Evolutionary conservation across 2,797 vertebrate species (phyloP), one percentile per base, ranked within the genome.

Genomic region (Rhinophrynus dorsalis): DNA sequence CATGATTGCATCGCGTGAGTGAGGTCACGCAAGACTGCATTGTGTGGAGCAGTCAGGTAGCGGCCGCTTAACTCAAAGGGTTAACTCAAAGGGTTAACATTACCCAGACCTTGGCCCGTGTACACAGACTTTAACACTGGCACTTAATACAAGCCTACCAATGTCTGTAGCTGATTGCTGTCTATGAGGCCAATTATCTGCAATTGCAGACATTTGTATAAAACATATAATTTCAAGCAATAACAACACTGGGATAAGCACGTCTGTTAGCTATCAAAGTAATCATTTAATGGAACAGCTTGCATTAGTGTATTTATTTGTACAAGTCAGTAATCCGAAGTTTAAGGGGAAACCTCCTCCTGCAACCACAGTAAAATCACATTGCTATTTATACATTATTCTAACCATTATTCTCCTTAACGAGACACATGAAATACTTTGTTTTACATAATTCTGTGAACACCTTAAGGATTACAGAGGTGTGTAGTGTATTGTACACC

Each of bases 281-380:
- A 66, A 66, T 66, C 7, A 56, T 66, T 56, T 66, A 45, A 55
- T 66, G 20, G 27, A 66, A 66, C 45, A 38, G 5, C 51, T 44
- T 33, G 30, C 21, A 24, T 48, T 27, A 67, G 55, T 58, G 21
- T 29, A 47, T 17, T 56, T 56, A 57, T 57, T 47, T 67, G 40
- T 57, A 47, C n/a, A 67, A 26, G 8, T 58, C 29, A 50, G 29
- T 57, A n/a, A 67, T 67, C 55, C 35, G 17, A 56, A 44, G 63
- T 45, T 56, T 32, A 33, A 44, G 21, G 10, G 48, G 29, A 55
- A n/a, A 29, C 26, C 26, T 54, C 60, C 17, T 23, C 33, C n/a
- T n/a, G n/a, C n/a, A n/a, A n/a, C n/a, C 17, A 21, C 26, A n/a
- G 5, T 55, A 66, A 66, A 23, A 11, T 52, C 18, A 26, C 26